Evolutionary conservation across 2,888 invertebrate genomes (phyloP).

Genomic region (Lathronympha strigana): DNA sequence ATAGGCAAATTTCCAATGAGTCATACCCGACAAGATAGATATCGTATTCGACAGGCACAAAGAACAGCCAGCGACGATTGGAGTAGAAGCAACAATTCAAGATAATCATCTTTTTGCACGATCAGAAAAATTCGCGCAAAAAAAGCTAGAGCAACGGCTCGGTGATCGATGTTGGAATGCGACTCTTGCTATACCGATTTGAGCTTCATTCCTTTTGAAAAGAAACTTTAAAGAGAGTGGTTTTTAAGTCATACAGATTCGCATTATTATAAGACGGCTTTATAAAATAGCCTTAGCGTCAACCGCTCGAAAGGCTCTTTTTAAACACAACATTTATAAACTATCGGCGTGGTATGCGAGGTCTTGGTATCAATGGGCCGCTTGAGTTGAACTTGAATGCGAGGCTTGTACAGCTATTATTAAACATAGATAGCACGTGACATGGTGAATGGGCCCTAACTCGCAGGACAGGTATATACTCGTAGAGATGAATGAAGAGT

Average conservation of each 20-base stretch:
- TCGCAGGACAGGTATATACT: background rate
- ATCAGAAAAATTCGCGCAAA: conserved; percentile 37
- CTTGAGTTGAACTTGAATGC: conserved; percentile 29
- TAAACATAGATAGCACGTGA: conserved; percentile 27
- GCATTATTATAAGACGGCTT: background rate
- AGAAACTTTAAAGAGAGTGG: background rate
- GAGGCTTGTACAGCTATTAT: conserved; percentile 35
- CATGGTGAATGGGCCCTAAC: background rate
- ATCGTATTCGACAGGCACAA: background rate
- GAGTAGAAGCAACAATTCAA: background rate
- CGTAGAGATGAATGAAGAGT: conserved; percentile 1
- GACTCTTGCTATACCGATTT: conserved; percentile 40
- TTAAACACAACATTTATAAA: background rate
- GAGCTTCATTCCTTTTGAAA: conserved; percentile 3
- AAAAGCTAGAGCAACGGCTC: conserved; percentile 42
- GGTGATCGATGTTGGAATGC: conserved; percentile 47
- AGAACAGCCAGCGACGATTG: background rate
- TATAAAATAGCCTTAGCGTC: background rate
- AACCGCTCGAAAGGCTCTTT: background rate
- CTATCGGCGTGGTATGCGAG: conserved; percentile 30
- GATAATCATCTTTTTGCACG: conserved; percentile 9
- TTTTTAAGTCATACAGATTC: background rate
- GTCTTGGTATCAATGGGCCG: conserved; percentile 33
- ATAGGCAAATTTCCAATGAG: conserved; percentile 16
- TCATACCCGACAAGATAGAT: background rate